phyloP scores from a whole-genome alignment of 2,888 invertebrate species.

The Dynastes maya region DNA sequence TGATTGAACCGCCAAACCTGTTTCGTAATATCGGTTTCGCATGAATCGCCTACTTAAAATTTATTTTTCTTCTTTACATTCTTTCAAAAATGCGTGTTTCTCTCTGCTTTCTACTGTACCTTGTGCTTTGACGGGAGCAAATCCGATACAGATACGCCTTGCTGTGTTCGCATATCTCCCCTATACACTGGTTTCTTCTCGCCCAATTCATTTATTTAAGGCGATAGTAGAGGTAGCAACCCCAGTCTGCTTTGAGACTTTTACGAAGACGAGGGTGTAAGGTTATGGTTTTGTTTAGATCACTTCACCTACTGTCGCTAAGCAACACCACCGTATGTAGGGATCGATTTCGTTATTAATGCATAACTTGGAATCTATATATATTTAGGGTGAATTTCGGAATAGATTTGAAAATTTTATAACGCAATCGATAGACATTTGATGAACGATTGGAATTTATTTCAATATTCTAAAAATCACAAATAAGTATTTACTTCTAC shows the following conservation, averaged over 20 bases:
- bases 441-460: too few relatives aligned
- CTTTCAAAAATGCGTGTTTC: too few relatives aligned
- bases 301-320: conserved; percentile 39
- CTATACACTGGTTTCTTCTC: not conserved
- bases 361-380: conserved; percentile 22
- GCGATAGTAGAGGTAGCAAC: conserved; percentile 6
- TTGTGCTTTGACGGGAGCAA: too few relatives aligned
- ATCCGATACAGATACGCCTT: too few relatives aligned
- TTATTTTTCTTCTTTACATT: too few relatives aligned
- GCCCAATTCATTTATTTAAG: conserved; percentile 25
- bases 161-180: not conserved
- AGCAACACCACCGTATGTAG: conserved; percentile 17
- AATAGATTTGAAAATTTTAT: conserved; percentile 13
- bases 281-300: conserved; percentile 42
- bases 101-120: too few relatives aligned
- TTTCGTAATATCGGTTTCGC: too few relatives aligned
- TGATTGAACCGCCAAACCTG: too few relatives aligned
- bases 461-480: too few relatives aligned
- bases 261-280: conserved; percentile 35
- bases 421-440: not conserved
- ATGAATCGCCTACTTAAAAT: too few relatives aligned
- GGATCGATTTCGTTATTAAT: conserved; percentile 33
- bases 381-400: not conserved
- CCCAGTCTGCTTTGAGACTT: conserved; percentile 2
- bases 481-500: too few relatives aligned